Evolutionary conservation across 2,888 invertebrate genomes (phyloP), one percentile per base, ranked within the genome.

Genomic region (Lithophane ornitopus): DNA sequence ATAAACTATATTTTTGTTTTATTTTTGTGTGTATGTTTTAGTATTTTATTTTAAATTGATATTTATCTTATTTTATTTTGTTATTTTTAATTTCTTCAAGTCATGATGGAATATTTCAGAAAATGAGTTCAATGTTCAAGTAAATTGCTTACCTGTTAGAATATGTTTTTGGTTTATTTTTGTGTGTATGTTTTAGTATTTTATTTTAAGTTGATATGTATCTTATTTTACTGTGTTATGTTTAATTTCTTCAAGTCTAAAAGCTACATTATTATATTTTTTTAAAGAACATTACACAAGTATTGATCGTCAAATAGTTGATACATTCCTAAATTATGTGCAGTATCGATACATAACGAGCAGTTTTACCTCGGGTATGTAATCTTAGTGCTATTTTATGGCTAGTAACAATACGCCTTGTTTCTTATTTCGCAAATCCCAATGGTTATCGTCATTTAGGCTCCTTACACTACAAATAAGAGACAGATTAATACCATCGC

Each of bases 401-500:
- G 1, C 34, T 28, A 26, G 22, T 34, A 14, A 19, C 7, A n/a
- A 28, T 19, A n/a, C 0, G 0, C n/a, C 19, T 61, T 26, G 28
- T 49, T 56, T 58, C 22, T 2, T 12, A 46, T 14, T 8, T 39
- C 2, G 14, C 41, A 34, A 58, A 80, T 80, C 63, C 26, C 82
- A 41, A 66, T 56, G 3, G 19, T 12, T 7, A 65, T 65, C 44
- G 67, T 72, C 68, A 67, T 66, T 69, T 67, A 56, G n/a, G 22
- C 41, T 56, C 19, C 34, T 34, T 56, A 34, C 44, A 61, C 34
- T 52, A 34, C 49, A 52, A 41, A 70, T 68, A 52, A 74, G n/a
- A 54, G 69, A 70, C 72, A 84, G 70, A 68, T 74, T 65, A 58
- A 69, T 75, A 70, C n/a, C 54, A 75, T 59, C 82, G 76, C 82